A percentile compares a stretch with the other conserved stretches of the same genome.
Conservation (phyloP, 2,797 vertebrate genomes). For the Danio kyathit region DNA sequence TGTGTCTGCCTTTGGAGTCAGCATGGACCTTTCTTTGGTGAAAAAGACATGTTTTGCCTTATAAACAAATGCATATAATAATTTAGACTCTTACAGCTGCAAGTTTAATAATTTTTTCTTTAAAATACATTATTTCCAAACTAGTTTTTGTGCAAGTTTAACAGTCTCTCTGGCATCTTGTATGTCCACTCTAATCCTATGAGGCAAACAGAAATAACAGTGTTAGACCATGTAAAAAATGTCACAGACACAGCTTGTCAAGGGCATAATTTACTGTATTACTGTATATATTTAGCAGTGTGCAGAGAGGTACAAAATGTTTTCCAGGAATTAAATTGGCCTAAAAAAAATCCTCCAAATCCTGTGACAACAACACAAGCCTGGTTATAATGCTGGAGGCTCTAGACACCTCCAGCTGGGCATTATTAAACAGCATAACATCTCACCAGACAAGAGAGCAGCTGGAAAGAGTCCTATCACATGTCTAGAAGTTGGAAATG, state of each 20-base stretch:
- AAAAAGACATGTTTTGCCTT: too few species aligned
- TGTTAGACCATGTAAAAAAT: slow-evolving; percentile 19
- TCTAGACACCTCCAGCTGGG: slow-evolving; percentile 41
- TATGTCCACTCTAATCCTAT: slow-evolving; percentile 9
- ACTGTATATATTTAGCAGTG: slow-evolving; percentile 30
- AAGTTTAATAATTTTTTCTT: slow-evolving; percentile 6
- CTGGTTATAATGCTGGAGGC: slow-evolving; percentile 42
- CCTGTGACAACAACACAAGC: slow-evolving; percentile 8
- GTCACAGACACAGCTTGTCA: slow-evolving; percentile 26
- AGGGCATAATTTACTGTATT: slow-evolving; percentile 37
- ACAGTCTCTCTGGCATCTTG: neutral
- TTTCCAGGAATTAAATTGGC: slow-evolving; percentile 56
- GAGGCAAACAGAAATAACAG: slow-evolving; percentile 1
- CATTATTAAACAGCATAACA: slow-evolving; percentile 60
- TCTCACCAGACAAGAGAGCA: slow-evolving; percentile 36
- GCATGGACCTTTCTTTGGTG: too few species aligned
- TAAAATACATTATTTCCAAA: neutral
- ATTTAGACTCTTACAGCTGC: too few species aligned
- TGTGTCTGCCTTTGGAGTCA: too few species aligned
- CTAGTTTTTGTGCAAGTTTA: neutral
- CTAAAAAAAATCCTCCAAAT: slow-evolving; percentile 46
- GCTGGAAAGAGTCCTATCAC: slow-evolving; percentile 57
- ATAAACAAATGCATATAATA: too few species aligned
- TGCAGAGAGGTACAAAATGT: slow-evolving; percentile 46
- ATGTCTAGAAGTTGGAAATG: slow-evolving; percentile 44